These are phyloP conservation scores for Hydriomena furcata DNA, from an alignment of 2,888 invertebrate genomes.

Conservation along the genomic window DNA sequence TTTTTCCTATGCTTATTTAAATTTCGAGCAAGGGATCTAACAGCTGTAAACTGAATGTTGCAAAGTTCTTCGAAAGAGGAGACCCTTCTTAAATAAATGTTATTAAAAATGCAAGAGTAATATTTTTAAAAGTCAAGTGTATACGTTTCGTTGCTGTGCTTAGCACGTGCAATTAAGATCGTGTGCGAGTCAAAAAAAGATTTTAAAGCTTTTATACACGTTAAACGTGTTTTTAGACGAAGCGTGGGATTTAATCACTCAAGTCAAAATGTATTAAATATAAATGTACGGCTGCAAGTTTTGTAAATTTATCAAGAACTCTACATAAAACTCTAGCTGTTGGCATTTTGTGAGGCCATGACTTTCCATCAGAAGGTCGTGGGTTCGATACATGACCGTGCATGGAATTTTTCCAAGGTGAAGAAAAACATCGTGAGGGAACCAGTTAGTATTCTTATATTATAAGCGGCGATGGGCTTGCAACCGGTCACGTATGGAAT, in stretches of 20 bases:
- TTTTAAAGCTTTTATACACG: slow-evolving; percentile 39
- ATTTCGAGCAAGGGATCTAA: too few relatives aligned
- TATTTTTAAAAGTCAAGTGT: slow-evolving; percentile 66
- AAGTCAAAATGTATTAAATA: slow-evolving; percentile 10
- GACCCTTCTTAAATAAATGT: slow-evolving; percentile 59
- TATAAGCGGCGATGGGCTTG: too few relatives aligned
- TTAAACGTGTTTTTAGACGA: slow-evolving; percentile 38
- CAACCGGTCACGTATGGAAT: too few relatives aligned
- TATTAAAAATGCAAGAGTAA: slow-evolving; percentile 72
- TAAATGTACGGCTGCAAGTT: not conserved
- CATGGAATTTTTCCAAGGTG: too few relatives aligned
- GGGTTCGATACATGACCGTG: too few relatives aligned
- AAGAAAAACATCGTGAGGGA: too few relatives aligned
- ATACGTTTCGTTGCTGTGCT: slow-evolving; percentile 47
- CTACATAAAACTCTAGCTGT: not conserved
- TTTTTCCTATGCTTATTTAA: too few relatives aligned
- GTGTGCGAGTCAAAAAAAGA: slow-evolving; percentile 50
- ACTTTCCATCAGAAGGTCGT: too few relatives aligned
- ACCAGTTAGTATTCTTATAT: too few relatives aligned
- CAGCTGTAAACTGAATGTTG: not conserved
- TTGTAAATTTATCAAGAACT: slow-evolving; percentile 13
- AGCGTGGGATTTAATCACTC: slow-evolving; percentile 44
- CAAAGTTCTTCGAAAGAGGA: not conserved
- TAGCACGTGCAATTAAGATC: slow-evolving; percentile 64
- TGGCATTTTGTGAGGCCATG: too few relatives aligned